These are phyloP conservation scores for Brachycybe producta DNA, from an alignment of 2,888 invertebrate genomes.

Conservation along the genomic window DNA sequence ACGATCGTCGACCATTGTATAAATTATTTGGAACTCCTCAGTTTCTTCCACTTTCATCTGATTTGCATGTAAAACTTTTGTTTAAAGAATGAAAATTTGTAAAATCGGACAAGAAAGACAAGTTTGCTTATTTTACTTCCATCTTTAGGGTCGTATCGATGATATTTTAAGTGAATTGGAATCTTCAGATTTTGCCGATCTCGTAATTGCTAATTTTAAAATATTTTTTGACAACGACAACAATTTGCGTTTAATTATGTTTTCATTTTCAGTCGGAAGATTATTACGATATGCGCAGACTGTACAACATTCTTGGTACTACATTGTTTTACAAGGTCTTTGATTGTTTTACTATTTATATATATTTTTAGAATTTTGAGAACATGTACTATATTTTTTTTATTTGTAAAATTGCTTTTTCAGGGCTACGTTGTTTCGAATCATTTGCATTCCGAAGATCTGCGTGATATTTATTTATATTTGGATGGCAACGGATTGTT, in stretches of 20 bases:
- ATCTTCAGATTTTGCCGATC: constrained; percentile 79
- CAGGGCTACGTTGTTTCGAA: constrained; percentile 60
- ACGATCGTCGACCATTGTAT: no score
- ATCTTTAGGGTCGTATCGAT: constrained; percentile 43
- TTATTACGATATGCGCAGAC: constrained; percentile 55
- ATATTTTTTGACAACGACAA: no score
- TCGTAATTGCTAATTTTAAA: no score
- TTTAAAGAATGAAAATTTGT: not conserved
- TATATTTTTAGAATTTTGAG: no score
- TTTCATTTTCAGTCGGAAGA: constrained; percentile 32
- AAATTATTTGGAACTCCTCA: constrained; percentile 25
- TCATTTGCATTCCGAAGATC: constrained; percentile 59
- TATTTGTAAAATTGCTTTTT: constrained; percentile 42
- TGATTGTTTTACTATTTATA: constrained; percentile 6
- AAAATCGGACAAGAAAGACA: not conserved
- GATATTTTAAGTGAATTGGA: constrained; percentile 79
- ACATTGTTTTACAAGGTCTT: constrained; percentile 12
- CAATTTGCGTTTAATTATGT: no score
- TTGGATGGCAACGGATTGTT: constrained; percentile 61
- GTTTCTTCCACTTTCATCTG: constrained; percentile 27
- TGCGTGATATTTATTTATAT: constrained; percentile 60
- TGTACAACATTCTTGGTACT: constrained; percentile 52
- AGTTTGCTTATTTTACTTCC: constrained; percentile 22
- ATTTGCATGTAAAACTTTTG: constrained; percentile 26
- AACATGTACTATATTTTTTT: constrained; percentile 12